Percentiles rank a stretch among this genome's conserved stretches.
Evolutionary conservation across 2,888 invertebrate species (phyloP).

Genomic region (Allacma fusca): DNA sequence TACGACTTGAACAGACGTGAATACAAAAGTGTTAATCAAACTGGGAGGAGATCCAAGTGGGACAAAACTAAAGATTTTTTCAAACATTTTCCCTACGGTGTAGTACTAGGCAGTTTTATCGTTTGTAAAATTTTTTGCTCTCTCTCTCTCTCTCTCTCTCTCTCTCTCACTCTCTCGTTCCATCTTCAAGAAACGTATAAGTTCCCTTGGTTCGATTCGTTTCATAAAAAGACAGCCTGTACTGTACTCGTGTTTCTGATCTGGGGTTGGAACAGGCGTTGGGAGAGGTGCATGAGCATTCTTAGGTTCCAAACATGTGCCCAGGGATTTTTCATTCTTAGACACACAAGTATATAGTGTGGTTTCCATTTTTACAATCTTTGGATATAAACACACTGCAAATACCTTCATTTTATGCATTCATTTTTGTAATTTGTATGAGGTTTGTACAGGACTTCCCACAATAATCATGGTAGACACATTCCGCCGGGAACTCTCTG

Average conservation of each 20-base stretch:
- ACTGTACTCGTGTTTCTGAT: not conserved
- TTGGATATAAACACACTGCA: no score
- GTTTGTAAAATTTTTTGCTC: not conserved
- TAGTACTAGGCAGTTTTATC: not conserved
- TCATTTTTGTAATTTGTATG: no score
- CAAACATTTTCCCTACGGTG: not conserved
- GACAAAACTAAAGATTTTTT: conserved; percentile 34
- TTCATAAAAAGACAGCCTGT: not conserved
- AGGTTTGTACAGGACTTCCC: no score
- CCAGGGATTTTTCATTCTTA: no score
- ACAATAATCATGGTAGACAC: no score
- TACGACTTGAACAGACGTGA: not conserved
- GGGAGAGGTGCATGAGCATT: not conserved
- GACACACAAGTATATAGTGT: no score
- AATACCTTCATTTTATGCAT: no score
- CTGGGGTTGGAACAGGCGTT: not conserved
- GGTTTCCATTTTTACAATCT: no score
- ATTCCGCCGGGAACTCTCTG: no score
- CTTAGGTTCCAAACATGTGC: no score
- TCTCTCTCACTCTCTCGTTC: not conserved
- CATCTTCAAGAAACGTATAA: not conserved
- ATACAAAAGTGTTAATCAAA: conserved; percentile 36
- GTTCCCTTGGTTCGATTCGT: not conserved
- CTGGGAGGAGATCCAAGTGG: conserved; percentile 43
- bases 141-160: not conserved